These are phyloP conservation scores for Apodemia mormo DNA, from an alignment of 2,888 invertebrate genomes.

Conservation along the genomic window DNA sequence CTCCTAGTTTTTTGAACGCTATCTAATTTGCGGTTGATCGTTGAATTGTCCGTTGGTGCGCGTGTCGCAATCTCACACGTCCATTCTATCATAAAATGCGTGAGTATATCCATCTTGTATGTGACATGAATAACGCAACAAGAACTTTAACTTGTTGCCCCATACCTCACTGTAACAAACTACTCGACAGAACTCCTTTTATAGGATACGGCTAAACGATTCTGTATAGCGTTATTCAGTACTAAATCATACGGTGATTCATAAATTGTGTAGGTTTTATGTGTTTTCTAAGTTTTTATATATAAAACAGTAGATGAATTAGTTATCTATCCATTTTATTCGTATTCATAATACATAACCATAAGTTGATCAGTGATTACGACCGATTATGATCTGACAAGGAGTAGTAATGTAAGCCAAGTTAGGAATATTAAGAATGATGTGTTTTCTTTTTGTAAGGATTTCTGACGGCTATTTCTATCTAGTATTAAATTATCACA, in stretches of 20 bases:
- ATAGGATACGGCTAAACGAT: slow-evolving; percentile 3
- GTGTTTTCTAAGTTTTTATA: slow-evolving; percentile 4
- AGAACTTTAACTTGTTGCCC: slow-evolving; percentile 11
- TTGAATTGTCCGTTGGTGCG: slow-evolving; percentile 46
- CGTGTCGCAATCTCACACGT: slow-evolving; percentile 51
- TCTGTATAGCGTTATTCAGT: neutral
- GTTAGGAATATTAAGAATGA: neutral
- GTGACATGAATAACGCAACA: slow-evolving; percentile 27
- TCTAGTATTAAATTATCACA: too few species aligned
- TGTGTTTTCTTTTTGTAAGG: slow-evolving; percentile 1
- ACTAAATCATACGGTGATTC: slow-evolving; percentile 15
- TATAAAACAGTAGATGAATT: neutral
- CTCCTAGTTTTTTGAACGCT: neutral
- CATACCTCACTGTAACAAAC: slow-evolving; percentile 5
- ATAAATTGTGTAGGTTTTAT: slow-evolving; percentile 1
- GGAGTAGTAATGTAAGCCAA: neutral
- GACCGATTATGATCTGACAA: slow-evolving; percentile 2
- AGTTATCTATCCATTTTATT: neutral
- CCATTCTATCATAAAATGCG: slow-evolving; percentile 43
- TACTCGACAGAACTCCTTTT: slow-evolving; percentile 1
- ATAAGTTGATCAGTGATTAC: slow-evolving; percentile 2
- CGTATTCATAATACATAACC: neutral
- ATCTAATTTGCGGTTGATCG: slow-evolving; percentile 44
- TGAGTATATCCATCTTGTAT: slow-evolving; percentile 45
- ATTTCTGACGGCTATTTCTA: neutral